Percentiles rank a stretch among this genome's conserved stretches.
These are phyloP conservation scores for Coelogynopora nodosa DNA, from an alignment of 2,888 invertebrate species.

Conservation along the genomic window DNA sequence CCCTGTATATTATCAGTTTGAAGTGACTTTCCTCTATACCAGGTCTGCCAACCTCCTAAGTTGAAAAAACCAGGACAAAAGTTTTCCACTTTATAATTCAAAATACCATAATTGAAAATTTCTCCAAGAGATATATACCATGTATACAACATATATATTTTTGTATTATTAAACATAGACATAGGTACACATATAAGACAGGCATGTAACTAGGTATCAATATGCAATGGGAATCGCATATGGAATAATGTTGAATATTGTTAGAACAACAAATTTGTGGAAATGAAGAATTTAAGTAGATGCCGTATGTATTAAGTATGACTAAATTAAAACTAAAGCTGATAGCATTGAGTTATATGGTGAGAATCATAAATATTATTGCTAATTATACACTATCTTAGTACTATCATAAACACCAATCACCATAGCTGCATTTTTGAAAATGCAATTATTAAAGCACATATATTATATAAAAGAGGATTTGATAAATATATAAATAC, in stretches of 20 bases:
- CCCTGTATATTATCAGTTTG: too few relatives aligned
- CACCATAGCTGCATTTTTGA: not conserved
- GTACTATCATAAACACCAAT: not conserved
- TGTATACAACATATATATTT: not conserved
- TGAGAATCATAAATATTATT: not conserved
- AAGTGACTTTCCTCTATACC: too few relatives aligned
- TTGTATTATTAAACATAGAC: not conserved
- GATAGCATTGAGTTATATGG: not conserved
- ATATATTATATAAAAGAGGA: not conserved
- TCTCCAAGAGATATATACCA: not conserved
- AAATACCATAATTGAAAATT: not conserved
- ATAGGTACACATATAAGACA: not conserved
- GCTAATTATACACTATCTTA: not conserved
- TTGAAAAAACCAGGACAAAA: not conserved
- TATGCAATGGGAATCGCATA: not conserved
- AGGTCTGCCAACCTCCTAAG: not conserved
- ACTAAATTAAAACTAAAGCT: not conserved
- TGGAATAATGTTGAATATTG: not conserved
- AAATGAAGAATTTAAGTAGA: not conserved
- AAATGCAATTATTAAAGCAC: not conserved
- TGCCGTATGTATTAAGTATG: not conserved
- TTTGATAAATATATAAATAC: not conserved
- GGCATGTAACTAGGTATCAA: not conserved
- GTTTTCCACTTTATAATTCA: not conserved
- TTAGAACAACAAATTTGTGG: not conserved